These are phyloP conservation scores for Sturmia bella DNA, from an alignment of 2,888 invertebrate species.

Conservation along the genomic window DNA sequence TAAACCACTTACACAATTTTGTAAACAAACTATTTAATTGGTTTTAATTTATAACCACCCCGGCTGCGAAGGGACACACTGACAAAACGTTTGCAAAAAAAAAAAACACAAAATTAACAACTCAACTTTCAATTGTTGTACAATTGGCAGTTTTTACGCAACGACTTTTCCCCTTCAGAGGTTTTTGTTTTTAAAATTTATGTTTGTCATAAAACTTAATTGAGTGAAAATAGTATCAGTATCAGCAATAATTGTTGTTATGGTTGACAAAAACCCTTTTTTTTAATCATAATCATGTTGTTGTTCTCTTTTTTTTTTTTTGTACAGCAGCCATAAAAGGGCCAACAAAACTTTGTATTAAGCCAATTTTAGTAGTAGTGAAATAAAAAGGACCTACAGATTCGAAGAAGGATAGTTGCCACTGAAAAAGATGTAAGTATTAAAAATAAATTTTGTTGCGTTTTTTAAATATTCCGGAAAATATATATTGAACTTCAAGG, in stretches of 20 bases:
- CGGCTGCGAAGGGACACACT: background rate
- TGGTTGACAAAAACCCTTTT: slow-evolving; percentile 62
- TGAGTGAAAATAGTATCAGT: slow-evolving; percentile 68
- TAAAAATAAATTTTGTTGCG: no score
- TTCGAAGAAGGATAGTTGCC: no score
- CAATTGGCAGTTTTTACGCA: slow-evolving; percentile 52
- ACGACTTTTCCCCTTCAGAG: slow-evolving; percentile 27
- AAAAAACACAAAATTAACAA: background rate
- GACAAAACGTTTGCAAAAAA: no score
- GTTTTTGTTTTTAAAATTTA: slow-evolving; percentile 64
- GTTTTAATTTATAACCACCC: slow-evolving; percentile 23
- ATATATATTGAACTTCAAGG: no score
- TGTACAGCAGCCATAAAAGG: slow-evolving; percentile 20
- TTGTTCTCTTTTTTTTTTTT: slow-evolving; percentile 5
- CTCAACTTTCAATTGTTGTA: slow-evolving; percentile 48
- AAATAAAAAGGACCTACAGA: no score
- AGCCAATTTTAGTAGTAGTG: slow-evolving; percentile 39
- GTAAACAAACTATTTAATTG: slow-evolving; percentile 14
- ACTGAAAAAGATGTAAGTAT: no score
- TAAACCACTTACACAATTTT: background rate
- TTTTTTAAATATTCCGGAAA: no score
- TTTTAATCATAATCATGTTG: slow-evolving; percentile 16
- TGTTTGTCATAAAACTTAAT: slow-evolving; percentile 69
- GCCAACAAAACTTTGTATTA: slow-evolving; percentile 34
- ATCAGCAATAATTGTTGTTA: slow-evolving; percentile 68